Evolutionary conservation across 2,113 vertebrate species (phyloP).

Genomic region (Syrmaticus mikado): DNA sequence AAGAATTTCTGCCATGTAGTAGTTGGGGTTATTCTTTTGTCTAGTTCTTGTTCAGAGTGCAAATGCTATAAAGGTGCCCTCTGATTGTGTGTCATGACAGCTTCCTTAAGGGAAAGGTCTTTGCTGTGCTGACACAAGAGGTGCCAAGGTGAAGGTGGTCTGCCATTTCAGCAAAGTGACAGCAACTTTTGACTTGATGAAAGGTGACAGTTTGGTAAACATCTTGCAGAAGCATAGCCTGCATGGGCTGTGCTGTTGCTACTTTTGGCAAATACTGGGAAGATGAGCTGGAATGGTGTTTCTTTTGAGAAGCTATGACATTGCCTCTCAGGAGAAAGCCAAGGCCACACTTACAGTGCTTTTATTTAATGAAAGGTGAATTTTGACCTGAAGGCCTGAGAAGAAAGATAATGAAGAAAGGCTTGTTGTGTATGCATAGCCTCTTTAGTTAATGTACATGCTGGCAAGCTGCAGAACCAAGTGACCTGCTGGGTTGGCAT

Average conservation of each 20-base stretch:
- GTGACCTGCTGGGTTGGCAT: not conserved
- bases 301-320: rapidly evolving
- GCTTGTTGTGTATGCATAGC: not conserved
- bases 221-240: not conserved
- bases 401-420: not conserved
- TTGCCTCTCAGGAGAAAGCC: not conserved
- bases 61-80: not conserved
- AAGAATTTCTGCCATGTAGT: not conserved
- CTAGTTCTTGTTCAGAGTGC: not conserved
- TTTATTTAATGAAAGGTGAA: not conserved
- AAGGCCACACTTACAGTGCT: not conserved
- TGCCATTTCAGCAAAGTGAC: not conserved
- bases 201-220: not conserved
- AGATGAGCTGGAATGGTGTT: rapidly evolving
- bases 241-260: not conserved
- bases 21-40: not conserved
- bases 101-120: not conserved
- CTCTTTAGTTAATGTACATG: not conserved
- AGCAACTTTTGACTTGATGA: not conserved
- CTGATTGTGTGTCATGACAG: not conserved
- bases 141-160: not conserved
- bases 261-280: not conserved
- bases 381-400: not conserved
- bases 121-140: not conserved
- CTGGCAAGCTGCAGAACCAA: not conserved